Conservation (phyloP, 2,888 invertebrate species). For the Leucozona laternaria region DNA sequence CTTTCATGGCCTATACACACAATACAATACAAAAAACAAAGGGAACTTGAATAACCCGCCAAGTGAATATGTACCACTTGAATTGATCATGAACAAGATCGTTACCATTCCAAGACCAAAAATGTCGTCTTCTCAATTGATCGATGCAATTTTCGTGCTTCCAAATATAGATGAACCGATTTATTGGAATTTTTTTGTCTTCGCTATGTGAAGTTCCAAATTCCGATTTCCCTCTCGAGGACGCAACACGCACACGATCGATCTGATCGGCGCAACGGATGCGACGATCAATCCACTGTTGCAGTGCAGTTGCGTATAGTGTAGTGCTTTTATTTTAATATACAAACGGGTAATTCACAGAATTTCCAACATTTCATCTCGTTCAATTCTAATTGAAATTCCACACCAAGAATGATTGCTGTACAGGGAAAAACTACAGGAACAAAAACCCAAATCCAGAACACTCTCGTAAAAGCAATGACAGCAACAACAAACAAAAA, state of each 20-base stretch:
- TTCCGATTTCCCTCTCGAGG: slow-evolving; percentile 45
- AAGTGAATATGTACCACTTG: slow-evolving; percentile 65
- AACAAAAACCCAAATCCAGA: slow-evolving; percentile 34
- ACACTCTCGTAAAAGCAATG: neutral
- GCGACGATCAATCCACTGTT: neutral
- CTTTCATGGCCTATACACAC: slow-evolving; percentile 1
- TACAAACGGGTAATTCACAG: slow-evolving; percentile 70
- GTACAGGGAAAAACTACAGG: slow-evolving; percentile 47
- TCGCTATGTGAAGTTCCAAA: slow-evolving; percentile 43
- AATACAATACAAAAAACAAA: neutral
- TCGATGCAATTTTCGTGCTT: slow-evolving; percentile 61
- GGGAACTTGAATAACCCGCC: neutral
- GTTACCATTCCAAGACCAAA: slow-evolving; percentile 65
- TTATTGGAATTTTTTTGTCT: slow-evolving; percentile 40
- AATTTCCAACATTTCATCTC: slow-evolving; percentile 71
- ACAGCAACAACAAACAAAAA: neutral
- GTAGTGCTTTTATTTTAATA: slow-evolving; percentile 1
- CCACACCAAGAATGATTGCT: slow-evolving; percentile 74
- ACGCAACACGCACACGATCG: neutral
- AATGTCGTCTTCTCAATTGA: slow-evolving; percentile 54
- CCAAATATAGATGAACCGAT: slow-evolving; percentile 65
- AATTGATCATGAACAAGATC: slow-evolving; percentile 60
- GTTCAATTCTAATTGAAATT: slow-evolving; percentile 75
- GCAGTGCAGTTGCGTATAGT: neutral
- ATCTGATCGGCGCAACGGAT: too few species aligned